Conservation (phyloP, 2,888 invertebrate species). For the Coelogynopora nodosa region DNA sequence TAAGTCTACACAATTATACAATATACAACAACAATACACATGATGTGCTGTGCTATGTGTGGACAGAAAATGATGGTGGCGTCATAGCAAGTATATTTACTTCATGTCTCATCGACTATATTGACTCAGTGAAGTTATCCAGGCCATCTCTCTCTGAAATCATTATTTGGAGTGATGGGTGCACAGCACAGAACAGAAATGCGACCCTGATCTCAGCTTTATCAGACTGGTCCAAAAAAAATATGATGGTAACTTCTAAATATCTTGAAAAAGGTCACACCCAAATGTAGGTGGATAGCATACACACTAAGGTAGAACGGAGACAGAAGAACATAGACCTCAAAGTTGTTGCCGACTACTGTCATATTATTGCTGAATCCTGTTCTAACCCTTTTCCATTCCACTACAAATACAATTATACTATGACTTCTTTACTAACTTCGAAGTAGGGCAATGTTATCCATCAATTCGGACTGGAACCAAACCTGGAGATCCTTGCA, state of each 20-base stretch:
- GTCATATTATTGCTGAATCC: background rate
- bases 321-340: background rate
- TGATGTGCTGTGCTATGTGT: conserved; percentile 24
- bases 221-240: background rate
- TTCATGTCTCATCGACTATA: background rate
- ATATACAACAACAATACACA: background rate
- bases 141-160: too few relatives aligned
- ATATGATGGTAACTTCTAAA: background rate
- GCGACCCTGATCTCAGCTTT: background rate
- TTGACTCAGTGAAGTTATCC: too few relatives aligned
- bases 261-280: conserved; percentile 13
- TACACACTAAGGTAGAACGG: background rate
- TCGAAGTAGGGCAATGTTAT: background rate
- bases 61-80: conserved; percentile 7
- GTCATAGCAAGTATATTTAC: conserved; percentile 4
- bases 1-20: background rate
- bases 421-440: too few relatives aligned
- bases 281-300: background rate
- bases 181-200: conserved; percentile 17
- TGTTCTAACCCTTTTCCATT: background rate
- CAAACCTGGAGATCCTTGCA: background rate
- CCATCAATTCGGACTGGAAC: background rate
- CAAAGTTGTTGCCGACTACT: background rate
- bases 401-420: background rate
- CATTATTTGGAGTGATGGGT: conserved; percentile 29